Percentiles rank a stretch among this genome's conserved stretches.
These are phyloP conservation scores for Octodonta nipae DNA, from an alignment of 2,888 invertebrate genomes.

Conservation along the genomic window DNA sequence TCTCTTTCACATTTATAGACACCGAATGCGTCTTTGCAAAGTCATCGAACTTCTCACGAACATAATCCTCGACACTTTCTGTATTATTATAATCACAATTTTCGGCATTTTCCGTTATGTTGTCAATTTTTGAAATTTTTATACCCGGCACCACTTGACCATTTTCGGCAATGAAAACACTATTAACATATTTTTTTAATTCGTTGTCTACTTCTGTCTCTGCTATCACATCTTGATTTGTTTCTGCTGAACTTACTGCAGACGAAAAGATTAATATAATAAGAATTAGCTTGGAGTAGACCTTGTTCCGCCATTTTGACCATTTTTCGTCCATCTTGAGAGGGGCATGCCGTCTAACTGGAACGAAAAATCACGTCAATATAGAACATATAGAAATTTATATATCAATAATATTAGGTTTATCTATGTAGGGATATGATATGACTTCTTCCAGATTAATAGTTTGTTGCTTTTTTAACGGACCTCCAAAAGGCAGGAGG, in stretches of 20 bases:
- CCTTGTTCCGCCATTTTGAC: constrained; percentile 5
- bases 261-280: constrained; percentile 2
- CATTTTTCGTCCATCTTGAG: constrained; percentile 15
- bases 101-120: constrained; percentile 13
- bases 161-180: constrained; percentile 41
- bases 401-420: no score
- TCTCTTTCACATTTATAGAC: constrained; percentile 52
- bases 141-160: constrained; percentile 47
- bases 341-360: constrained; percentile 10
- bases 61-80: constrained; percentile 40
- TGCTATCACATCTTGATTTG: constrained; percentile 8
- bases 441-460: no score
- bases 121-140: constrained; percentile 34
- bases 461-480: no score
- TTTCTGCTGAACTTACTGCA: constrained; percentile 16
- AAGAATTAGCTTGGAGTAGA: constrained; percentile 7
- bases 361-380: no score
- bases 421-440: no score
- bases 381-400: no score
- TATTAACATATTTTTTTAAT: constrained; percentile 45
- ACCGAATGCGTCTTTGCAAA: constrained; percentile 48
- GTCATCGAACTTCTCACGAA: constrained; percentile 44
- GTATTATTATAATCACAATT: constrained; percentile 31
- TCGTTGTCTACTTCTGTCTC: constrained; percentile 35
- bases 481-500: no score